These are phyloP conservation scores for Entosphenus tridentatus DNA, from an alignment of 2,113 vertebrate genomes.

Conservation along the genomic window DNA sequence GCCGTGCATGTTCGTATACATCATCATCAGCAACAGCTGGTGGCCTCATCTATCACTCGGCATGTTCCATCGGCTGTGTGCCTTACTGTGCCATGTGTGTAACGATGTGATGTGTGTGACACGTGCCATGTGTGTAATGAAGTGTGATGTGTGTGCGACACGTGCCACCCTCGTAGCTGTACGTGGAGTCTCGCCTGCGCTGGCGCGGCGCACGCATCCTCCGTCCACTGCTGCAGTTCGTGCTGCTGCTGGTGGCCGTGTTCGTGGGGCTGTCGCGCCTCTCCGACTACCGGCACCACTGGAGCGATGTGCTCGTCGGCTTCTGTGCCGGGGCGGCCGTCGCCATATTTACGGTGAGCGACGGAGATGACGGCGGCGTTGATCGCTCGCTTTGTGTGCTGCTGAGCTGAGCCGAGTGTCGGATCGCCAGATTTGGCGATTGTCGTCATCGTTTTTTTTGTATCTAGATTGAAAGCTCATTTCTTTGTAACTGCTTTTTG, in stretches of 20 bases:
- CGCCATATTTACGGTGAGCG: constrained; percentile 18
- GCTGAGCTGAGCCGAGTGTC: neutral
- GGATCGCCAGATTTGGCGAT: too few species aligned
- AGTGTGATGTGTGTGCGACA: too few species aligned
- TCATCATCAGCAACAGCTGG: too few species aligned
- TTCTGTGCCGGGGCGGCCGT: constrained; percentile 72
- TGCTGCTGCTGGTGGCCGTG: constrained; percentile 89
- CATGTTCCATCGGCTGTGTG: too few species aligned
- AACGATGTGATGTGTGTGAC: too few species aligned
- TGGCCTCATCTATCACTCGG: too few species aligned
- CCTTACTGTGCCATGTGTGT: too few species aligned
- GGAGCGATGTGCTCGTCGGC: constrained; percentile 62
- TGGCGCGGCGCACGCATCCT: constrained; percentile 73
- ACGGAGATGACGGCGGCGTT: neutral
- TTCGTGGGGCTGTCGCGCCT: constrained; percentile 79
- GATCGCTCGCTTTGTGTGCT: neutral
- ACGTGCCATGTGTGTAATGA: too few species aligned
- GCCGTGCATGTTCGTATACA: too few species aligned
- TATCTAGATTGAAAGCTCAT: too few species aligned
- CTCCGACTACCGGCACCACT: constrained; percentile 84
- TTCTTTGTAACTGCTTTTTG: too few species aligned
- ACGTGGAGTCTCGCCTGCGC: constrained; percentile 77
- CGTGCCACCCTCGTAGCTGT: constrained; percentile 31
- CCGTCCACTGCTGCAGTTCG: constrained; percentile 76
- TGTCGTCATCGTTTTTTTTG: too few species aligned